Base-by-base conservation (phyloP, 2,888 invertebrate genomes). In the Dusona sp. region DNA sequence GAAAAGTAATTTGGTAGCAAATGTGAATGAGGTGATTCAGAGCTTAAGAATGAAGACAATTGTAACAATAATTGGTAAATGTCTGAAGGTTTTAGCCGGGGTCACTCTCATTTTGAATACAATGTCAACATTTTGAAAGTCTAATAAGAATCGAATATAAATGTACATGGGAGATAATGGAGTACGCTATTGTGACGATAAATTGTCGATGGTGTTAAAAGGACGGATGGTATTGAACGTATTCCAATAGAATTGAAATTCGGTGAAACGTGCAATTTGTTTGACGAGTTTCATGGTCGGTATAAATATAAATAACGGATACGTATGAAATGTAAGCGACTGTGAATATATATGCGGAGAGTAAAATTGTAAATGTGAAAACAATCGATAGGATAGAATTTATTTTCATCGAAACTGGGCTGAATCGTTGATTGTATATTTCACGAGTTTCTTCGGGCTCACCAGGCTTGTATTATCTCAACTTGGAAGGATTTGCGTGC, bases 61-160 rank as follows among this genome's bases (percentile, higher is more conserved):
- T 57, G 22, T 11, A 22, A 22, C 54, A 25, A 22, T 25, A 57
- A 57, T 57, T 48, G 48, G 48, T 7, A 25, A 57, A n/a, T 11
- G 22, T 57, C 22, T 57, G 54, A 57, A 68, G 45, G 45, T 25
- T 68, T 68, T 16, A 42, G 25, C 11, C 16, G 45, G 11, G 42
- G 68, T 68, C 68, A 25, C 25, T 29, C 45, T 68, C 45, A 25
- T 45, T 25, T 25, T 45, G 45, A 68, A 68, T 68, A 68, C 68
- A 68, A 68, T 68, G 68, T 68, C 45, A 45, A 8, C 16, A 36
- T 78, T 67, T 38, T 42, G 29, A 68, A 68, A 68, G 42, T 80
- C 48, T 16, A 45, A 68, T 68, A 45, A 68, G 48, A 65, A 33
- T 51, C 45, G 25, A 48, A 19, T 45, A 67, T 38, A 70, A 33